Percentiles rank a stretch among this genome's conserved stretches.
phyloP scores from a whole-genome alignment of 1,140 invertebrate genomes.

The Atta cephalotes region DNA sequence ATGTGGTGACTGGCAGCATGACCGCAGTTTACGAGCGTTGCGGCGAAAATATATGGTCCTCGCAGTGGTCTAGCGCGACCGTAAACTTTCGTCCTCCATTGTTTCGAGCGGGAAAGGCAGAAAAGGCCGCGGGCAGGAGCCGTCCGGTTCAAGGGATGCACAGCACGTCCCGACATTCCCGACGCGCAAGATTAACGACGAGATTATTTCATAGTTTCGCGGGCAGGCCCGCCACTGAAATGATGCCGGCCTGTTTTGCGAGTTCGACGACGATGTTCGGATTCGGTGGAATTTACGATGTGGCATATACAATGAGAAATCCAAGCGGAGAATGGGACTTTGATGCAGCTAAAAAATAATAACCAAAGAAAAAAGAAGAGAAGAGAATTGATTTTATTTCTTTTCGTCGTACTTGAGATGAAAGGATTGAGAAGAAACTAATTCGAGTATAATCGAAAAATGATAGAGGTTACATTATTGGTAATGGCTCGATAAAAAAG shows the following conservation, averaged over 20 bases:
- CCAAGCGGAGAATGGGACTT: not conserved
- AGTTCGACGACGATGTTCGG: constrained; percentile 33
- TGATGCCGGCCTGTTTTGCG: constrained; percentile 1
- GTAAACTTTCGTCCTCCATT: constrained; percentile 83
- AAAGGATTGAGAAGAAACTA: not conserved
- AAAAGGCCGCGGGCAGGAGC: constrained; percentile 48
- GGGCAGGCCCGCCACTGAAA: constrained; percentile 23
- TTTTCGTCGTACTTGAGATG: not conserved
- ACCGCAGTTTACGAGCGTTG: constrained; percentile 81
- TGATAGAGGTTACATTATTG: not conserved
- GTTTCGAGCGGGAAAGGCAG: constrained; percentile 80
- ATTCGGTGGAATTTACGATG: constrained; percentile 20
- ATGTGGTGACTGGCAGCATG: constrained; percentile 74
- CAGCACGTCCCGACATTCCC: constrained; percentile 75
- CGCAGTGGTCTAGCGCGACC: constrained; percentile 75
- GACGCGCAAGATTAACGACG: constrained; percentile 81
- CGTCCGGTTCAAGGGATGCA: constrained; percentile 75
- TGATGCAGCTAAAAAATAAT: not conserved
- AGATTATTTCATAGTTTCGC: constrained; percentile 79
- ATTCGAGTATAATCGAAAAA: not conserved
- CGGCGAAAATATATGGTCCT: constrained; percentile 82
- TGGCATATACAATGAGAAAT: not conserved
- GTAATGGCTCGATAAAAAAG: not conserved
- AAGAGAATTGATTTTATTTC: not conserved
- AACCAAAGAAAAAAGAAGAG: not conserved